Evolutionary conservation across 2,888 invertebrate genomes (phyloP).

Genomic region (Rapana venosa): DNA sequence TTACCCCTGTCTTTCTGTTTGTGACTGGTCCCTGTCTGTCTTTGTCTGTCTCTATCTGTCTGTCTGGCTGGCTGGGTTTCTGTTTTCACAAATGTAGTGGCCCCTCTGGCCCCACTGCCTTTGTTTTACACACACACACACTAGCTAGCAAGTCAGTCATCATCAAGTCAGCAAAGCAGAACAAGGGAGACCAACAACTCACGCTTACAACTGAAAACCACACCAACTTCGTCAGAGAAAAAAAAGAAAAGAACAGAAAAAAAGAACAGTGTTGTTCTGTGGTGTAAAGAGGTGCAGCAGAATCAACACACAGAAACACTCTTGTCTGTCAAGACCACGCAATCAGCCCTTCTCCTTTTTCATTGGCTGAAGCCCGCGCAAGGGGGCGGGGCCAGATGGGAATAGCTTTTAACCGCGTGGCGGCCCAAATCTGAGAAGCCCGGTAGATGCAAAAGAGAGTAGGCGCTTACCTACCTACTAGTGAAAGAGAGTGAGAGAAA

Average conservation of each 20-base stretch:
- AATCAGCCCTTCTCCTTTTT: not conserved
- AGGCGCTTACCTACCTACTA: not conserved
- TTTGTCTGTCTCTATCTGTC: not conserved
- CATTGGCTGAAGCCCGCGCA: not conserved
- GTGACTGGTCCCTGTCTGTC: too few relatives aligned
- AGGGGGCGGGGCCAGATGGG: conserved; percentile 11
- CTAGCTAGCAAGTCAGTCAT: not conserved
- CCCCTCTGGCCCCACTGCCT: too few relatives aligned
- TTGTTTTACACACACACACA: not conserved
- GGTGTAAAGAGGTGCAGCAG: not conserved
- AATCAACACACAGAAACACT: not conserved
- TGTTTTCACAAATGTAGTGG: not conserved
- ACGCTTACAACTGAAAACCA: too few relatives aligned
- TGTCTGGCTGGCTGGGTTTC: not conserved
- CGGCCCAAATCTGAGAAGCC: not conserved
- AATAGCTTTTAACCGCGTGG: conserved; percentile 22
- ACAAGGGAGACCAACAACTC: too few relatives aligned
- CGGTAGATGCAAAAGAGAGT: not conserved
- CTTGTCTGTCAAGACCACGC: not conserved
- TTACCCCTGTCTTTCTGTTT: not conserved
- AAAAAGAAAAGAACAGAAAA: too few relatives aligned
- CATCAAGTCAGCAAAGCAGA: too few relatives aligned
- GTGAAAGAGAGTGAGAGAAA: not conserved
- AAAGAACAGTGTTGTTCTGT: too few relatives aligned
- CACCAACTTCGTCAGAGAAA: too few relatives aligned